phyloP scores from a whole-genome alignment of 1,140 invertebrate species.

The Drosophila triauraria region DNA sequence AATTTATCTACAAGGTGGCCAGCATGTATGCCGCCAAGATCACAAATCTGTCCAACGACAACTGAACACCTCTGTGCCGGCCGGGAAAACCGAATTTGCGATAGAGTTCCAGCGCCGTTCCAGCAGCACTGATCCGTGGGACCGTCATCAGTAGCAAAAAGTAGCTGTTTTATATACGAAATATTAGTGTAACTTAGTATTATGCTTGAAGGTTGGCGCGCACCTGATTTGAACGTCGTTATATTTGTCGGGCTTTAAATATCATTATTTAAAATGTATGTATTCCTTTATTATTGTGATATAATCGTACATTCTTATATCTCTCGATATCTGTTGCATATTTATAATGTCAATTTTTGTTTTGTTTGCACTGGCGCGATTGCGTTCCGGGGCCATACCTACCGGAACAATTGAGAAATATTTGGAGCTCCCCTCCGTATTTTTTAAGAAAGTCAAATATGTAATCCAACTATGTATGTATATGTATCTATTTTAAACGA shows the following conservation, averaged over 20 bases:
- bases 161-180: conserved; percentile 39
- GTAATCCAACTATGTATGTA: conserved; percentile 44
- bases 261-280: conserved; percentile 79
- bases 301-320: conserved; percentile 79
- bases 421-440: conserved; percentile 35
- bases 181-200: conserved; percentile 55
- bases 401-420: conserved; percentile 20
- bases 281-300: conserved; percentile 84
- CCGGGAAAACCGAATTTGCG: conserved; percentile 27
- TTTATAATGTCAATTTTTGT: conserved; percentile 72
- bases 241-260: conserved; percentile 59
- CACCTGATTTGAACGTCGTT: conserved; percentile 39
- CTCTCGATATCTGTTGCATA: conserved; percentile 80
- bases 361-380: conserved; percentile 31
- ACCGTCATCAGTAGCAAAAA: conserved; percentile 21
- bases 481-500: conserved; percentile 65
- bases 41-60: conserved; percentile 82
- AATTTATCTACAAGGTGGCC: conserved; percentile 89
- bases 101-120: too few species aligned
- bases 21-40: conserved; percentile 85
- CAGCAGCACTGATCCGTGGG: conserved; percentile 12
- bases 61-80: conserved; percentile 37
- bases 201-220: conserved; percentile 56
- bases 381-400: conserved; percentile 33
- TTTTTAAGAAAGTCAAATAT: conserved; percentile 53